Base-by-base conservation (phyloP, 2,797 vertebrate genomes). In the Myotis daubentonii region DNA sequence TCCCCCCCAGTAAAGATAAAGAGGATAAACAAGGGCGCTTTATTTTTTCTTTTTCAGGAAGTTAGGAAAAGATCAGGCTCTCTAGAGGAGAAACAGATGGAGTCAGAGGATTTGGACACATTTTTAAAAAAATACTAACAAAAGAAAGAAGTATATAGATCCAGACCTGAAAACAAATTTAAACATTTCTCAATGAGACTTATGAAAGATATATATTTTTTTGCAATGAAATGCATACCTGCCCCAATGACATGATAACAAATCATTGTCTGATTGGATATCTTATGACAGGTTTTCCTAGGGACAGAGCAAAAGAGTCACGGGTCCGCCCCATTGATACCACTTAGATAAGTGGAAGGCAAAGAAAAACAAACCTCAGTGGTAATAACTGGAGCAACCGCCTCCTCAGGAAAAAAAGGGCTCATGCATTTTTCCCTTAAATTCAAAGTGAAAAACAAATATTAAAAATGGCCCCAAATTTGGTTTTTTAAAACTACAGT, bases 401-500 rank as follows among this genome's bases (percentile, higher is more conserved):
- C 41, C 66, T 95, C 44, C 36, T 51, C 82, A 71, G 38, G 36
- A 83, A 86, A 78, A 16, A 30, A 30, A 66, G 30, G n/a, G 9
- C 13, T 49, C 23, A 1, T 71, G 6, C 28, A 5, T 90, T 82
- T 96, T 95, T 74, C 51, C 41, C 84, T 70, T 82, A 90, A 76
- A 87, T 62, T 2, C 22, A 80, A 93, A 94, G 70, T 55, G n/a
- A 87, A 93, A 94, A 95, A 17, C n/a, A 95, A 89, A 81, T 81
- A 94, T 84, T 95, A 89, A 93, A 97, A 91, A 75, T 80, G 89
- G 47, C 47, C 55, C 72, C 4, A 93, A 86, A 87, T 55, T 85
- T 85, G 57, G 49, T 62, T 91, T 97, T 94, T 89, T 93, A 70
- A 62, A 79, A 79, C 53, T 44, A 81, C 3, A 51, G 2, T 60